phyloP scores from a whole-genome alignment of 2,797 vertebrate genomes.

The Coilia nasus region DNA sequence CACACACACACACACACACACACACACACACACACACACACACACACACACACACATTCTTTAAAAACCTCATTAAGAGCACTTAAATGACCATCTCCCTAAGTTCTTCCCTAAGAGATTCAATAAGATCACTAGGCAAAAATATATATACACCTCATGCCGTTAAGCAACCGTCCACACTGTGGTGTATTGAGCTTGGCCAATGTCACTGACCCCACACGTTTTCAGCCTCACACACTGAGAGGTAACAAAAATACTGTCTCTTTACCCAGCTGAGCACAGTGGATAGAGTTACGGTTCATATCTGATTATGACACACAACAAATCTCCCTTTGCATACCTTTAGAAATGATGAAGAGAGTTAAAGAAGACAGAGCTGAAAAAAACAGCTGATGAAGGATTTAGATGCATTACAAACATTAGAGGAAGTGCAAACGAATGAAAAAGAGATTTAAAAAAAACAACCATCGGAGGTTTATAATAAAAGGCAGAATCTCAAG shows the following conservation, averaged over 20 bases:
- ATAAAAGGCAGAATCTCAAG: not conserved
- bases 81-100: not conserved
- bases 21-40: slow-evolving; percentile 22
- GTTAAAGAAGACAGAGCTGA: too few relatives aligned
- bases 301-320: not conserved
- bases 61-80: not conserved
- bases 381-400: not conserved
- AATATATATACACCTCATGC: not conserved
- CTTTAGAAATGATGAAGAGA: too few relatives aligned
- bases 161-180: not conserved
- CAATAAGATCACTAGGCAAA: not conserved
- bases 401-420: not conserved
- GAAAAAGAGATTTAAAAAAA: not conserved
- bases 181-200: not conserved
- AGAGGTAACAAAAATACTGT: slow-evolving; percentile 1
- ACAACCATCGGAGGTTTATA: not conserved
- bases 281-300: not conserved
- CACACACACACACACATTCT: slow-evolving; percentile 25
- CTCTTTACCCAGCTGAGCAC: not conserved
- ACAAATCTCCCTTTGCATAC: not conserved
- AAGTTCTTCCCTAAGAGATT: not conserved
- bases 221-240: not conserved
- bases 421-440: not conserved
- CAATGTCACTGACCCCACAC: not conserved
- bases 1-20: not conserved